phyloP scores from a whole-genome alignment of 1,140 invertebrate species.

The Drosophila oshimai region DNA sequence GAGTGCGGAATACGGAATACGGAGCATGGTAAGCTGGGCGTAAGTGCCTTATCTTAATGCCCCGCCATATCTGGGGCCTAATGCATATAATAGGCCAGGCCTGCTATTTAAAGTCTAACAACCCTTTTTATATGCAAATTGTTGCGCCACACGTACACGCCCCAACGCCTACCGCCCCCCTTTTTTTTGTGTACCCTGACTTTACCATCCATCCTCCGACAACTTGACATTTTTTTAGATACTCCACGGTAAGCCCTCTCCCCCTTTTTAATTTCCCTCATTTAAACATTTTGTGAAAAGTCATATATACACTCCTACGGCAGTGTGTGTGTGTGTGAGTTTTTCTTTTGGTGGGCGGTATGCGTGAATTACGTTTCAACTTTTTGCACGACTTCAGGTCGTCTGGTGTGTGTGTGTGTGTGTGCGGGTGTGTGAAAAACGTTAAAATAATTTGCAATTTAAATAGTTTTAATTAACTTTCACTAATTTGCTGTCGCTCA shows the following conservation, averaged over 20 bases:
- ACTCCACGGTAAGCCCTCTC: slow-evolving; percentile 18
- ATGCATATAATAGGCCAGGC: slow-evolving; percentile 76
- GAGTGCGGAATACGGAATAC: slow-evolving; percentile 5
- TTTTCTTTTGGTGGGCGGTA: slow-evolving; percentile 15
- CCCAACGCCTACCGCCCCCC: slow-evolving; percentile 27
- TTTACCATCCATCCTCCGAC: slow-evolving; percentile 16
- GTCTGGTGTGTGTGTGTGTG: neutral
- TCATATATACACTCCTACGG: slow-evolving; percentile 21
- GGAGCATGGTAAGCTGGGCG: slow-evolving; percentile 55
- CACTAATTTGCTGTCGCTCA: slow-evolving; percentile 76
- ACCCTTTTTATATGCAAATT: slow-evolving; percentile 81
- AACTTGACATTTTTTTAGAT: slow-evolving; percentile 75
- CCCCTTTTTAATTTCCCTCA: slow-evolving; percentile 69
- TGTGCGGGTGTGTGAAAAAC: slow-evolving; percentile 42
- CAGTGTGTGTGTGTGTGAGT: slow-evolving; percentile 8
- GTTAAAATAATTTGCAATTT: slow-evolving; percentile 80
- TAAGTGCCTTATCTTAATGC: slow-evolving; percentile 81
- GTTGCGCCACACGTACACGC: slow-evolving; percentile 71
- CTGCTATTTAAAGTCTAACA: slow-evolving; percentile 79
- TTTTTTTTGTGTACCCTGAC: neutral
- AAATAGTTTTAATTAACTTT: slow-evolving; percentile 82
- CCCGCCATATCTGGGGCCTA: slow-evolving; percentile 69
- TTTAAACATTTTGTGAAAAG: slow-evolving; percentile 67
- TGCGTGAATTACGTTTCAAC: slow-evolving; percentile 42
- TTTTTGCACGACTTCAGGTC: slow-evolving; percentile 43